A percentile compares a stretch with the other conserved stretches of the same genome.
phyloP scores from a whole-genome alignment of 1,140 invertebrate species.

The Radopholus similis region DNA sequence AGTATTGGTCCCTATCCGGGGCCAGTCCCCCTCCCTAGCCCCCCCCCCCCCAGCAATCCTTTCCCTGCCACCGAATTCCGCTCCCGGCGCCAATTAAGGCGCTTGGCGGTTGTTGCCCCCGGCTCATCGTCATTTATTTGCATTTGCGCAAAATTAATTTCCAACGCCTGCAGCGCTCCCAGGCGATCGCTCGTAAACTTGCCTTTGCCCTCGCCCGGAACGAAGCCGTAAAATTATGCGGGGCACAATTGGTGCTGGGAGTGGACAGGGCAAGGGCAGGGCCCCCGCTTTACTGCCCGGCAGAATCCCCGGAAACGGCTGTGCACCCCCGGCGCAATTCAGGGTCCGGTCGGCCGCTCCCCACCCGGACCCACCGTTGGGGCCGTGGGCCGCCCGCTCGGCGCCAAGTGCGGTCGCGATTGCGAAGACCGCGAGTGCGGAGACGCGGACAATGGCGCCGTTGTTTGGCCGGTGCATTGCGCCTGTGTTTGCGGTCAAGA shows the following conservation, averaged over 20 bases:
- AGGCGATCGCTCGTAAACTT: not conserved
- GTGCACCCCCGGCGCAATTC: too few relatives aligned
- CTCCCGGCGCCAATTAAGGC: not conserved
- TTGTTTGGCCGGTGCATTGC: too few relatives aligned
- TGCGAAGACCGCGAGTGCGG: not conserved
- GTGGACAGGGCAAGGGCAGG: too few relatives aligned
- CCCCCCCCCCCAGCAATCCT: not conserved
- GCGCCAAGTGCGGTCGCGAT: not conserved
- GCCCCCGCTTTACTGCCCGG: too few relatives aligned
- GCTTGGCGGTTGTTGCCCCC: too few relatives aligned
- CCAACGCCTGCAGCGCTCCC: not conserved
- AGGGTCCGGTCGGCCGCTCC: too few relatives aligned
- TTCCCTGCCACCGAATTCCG: not conserved
- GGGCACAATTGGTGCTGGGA: too few relatives aligned
- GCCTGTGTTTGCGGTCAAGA: too few relatives aligned
- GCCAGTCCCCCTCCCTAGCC: not conserved
- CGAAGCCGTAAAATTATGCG: slow-evolving; percentile 20
- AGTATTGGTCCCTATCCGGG: too few relatives aligned
- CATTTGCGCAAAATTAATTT: slow-evolving; percentile 23
- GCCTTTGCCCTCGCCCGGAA: not conserved
- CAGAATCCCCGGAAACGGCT: too few relatives aligned
- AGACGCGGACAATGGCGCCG: too few relatives aligned
- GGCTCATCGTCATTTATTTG: slow-evolving; percentile 3
- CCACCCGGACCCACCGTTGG: too few relatives aligned
- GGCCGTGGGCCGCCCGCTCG: not conserved